Evolutionary conservation across 2,888 invertebrate genomes (phyloP), one percentile per base, ranked within the genome.

Genomic region (Drosophila kokeensis): DNA sequence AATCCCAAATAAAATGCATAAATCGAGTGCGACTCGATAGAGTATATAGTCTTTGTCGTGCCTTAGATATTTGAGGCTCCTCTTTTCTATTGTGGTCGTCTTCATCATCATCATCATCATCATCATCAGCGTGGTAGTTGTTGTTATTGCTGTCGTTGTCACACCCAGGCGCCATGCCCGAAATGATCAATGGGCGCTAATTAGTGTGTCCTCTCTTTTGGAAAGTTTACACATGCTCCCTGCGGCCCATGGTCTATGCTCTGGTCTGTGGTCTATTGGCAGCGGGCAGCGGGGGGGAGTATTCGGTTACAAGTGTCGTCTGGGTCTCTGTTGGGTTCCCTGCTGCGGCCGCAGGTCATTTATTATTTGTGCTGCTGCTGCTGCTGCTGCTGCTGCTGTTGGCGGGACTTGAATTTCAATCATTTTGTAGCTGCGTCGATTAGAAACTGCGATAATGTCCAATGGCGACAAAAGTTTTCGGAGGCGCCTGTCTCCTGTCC

Each of bases 371-470:
- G 58, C 59, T 69, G 78, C 65, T 59, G 63, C 49, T 30, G 57
- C 32, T 58, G 78, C 62, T 69, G 82, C 48, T 53, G 71, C 53
- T 64, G 82, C 62, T 42, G 82, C 62, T 42, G 69, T 64, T 73
- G 69, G 75, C 60, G 61, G 73, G 81, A 72, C 77, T 83, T 88
- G 87, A 86, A 81, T 90, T 90, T 91, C 90, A 89, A 91, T 89
- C 82, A 89, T 77, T 85, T 84, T 83, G 90, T 82, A 73, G 83
- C 73, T 74, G 74, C 73, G 70, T 86, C 80, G 90, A 89, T 89
- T 87, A 82, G 86, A 91, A 90, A 83, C 82, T 74, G 81, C 84
- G 89, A 89, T 89, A 91, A 89, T 82, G 89, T 82, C 90, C 83
- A 76, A 81, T 80, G 91, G 90, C 82, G 91, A 83, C 88, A 89